These are phyloP conservation scores for Paraescarpia echinospica DNA, from an alignment of 1,140 invertebrate species.

Conservation along the genomic window DNA sequence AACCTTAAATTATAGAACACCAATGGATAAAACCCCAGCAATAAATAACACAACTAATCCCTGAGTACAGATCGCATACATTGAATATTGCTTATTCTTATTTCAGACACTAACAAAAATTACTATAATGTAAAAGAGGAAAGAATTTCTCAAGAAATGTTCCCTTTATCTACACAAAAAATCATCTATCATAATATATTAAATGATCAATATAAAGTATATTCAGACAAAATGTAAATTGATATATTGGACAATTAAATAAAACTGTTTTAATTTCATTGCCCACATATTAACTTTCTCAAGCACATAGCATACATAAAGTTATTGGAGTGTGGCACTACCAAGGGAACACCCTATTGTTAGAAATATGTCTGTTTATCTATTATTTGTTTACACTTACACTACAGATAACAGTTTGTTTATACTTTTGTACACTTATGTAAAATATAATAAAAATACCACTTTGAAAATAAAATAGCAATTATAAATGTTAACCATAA, in stretches of 20 bases:
- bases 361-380: background rate
- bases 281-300: background rate
- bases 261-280: background rate
- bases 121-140: no score
- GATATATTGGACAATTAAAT: no score
- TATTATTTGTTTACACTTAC: background rate
- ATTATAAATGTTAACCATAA: background rate
- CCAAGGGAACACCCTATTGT: background rate
- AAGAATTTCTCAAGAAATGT: no score
- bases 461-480: no score
- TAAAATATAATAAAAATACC: no score
- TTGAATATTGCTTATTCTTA: background rate
- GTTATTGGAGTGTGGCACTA: background rate
- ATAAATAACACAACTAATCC: background rate
- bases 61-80: background rate
- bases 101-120: no score
- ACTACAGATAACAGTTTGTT: no score
- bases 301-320: background rate
- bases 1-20: background rate
- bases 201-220: no score
- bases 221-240: no score
- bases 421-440: no score
- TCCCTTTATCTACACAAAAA: no score
- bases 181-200: no score
- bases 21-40: background rate